These are phyloP conservation scores for Pagrus major DNA, from an alignment of 2,113 vertebrate species.

Conservation along the genomic window DNA sequence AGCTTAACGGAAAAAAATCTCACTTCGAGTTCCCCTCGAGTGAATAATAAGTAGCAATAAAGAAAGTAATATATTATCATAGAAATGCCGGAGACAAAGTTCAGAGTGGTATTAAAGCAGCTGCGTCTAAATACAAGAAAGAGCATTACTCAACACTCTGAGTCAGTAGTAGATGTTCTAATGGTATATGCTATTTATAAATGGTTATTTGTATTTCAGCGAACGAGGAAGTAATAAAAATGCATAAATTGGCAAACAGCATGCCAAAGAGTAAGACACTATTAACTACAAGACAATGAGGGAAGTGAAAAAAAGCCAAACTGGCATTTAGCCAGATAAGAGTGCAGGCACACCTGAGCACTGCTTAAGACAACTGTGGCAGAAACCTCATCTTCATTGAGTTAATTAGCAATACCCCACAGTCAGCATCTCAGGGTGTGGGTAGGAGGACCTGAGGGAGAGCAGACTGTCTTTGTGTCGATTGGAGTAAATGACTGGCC, in stretches of 20 bases:
- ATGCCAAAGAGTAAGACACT: background rate
- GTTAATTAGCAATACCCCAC: slow-evolving; percentile 82
- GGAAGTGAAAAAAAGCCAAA: slow-evolving; percentile 8
- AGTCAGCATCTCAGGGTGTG: slow-evolving; percentile 75
- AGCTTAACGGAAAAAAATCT: slow-evolving; percentile 45
- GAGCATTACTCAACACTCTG: slow-evolving; percentile 17
- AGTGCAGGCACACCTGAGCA: slow-evolving; percentile 71
- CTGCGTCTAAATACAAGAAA: slow-evolving; percentile 15
- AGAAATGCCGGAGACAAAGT: slow-evolving; percentile 19
- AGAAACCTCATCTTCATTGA: slow-evolving; percentile 78
- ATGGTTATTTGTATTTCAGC: slow-evolving; percentile 19
- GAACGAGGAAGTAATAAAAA: slow-evolving; percentile 18
- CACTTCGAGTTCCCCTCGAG: slow-evolving; percentile 33
- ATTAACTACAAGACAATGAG: background rate
- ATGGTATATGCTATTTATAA: no score
- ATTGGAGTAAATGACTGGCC: slow-evolving; percentile 79
- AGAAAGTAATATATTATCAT: slow-evolving; percentile 47
- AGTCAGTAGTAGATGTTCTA: slow-evolving; percentile 21
- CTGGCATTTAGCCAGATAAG: slow-evolving; percentile 38
- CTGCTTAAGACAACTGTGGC: slow-evolving; percentile 72
- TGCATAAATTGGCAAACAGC: background rate
- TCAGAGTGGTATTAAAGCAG: slow-evolving; percentile 26
- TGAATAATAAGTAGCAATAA: slow-evolving; percentile 48
- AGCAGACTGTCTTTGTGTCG: slow-evolving; percentile 76
- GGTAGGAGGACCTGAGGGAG: slow-evolving; percentile 79